Percentiles rank a stretch among this genome's conserved stretches.
Conservation (phyloP, 2,797 vertebrate genomes). For the Threskiornis aethiopicus region DNA sequence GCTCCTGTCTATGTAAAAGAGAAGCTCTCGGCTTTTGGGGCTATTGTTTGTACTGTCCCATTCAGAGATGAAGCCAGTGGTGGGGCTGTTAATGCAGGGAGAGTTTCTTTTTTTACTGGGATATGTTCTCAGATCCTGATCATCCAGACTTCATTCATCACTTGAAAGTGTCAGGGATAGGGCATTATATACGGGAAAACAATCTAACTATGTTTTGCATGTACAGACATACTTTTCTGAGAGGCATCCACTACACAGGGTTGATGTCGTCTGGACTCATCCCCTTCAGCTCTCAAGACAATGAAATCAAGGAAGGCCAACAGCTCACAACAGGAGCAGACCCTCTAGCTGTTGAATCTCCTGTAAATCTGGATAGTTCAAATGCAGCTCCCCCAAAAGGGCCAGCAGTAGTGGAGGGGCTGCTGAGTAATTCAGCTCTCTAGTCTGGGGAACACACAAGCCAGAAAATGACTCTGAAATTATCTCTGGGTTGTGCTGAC, state of each 20-base stretch:
- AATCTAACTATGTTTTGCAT: accelerated
- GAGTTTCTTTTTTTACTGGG: not conserved
- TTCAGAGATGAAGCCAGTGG: not conserved
- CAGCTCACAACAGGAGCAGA: not conserved
- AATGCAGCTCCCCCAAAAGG: not conserved
- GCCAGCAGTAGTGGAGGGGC: not conserved
- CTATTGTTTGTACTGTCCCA: not conserved
- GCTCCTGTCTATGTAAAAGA: accelerated
- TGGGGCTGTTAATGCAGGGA: not conserved
- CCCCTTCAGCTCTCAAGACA: not conserved
- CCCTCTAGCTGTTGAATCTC: not conserved
- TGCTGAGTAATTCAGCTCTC: not conserved
- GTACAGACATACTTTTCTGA: not conserved
- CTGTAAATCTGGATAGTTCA: not conserved
- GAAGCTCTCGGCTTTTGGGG: not conserved
- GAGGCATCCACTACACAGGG: not conserved
- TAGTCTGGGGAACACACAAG: accelerated
- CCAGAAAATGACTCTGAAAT: not conserved
- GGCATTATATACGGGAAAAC: not conserved
- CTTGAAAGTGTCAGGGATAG: not conserved
- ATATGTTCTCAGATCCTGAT: not conserved
- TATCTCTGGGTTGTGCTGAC: not conserved
- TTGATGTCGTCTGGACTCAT: not conserved
- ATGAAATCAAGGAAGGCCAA: not conserved
- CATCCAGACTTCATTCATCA: not conserved